Evolutionary conservation across 1,140 invertebrate species (phyloP), one percentile per base, ranked within the genome.

Genomic region (Pseudomyrmex cubaensis): DNA sequence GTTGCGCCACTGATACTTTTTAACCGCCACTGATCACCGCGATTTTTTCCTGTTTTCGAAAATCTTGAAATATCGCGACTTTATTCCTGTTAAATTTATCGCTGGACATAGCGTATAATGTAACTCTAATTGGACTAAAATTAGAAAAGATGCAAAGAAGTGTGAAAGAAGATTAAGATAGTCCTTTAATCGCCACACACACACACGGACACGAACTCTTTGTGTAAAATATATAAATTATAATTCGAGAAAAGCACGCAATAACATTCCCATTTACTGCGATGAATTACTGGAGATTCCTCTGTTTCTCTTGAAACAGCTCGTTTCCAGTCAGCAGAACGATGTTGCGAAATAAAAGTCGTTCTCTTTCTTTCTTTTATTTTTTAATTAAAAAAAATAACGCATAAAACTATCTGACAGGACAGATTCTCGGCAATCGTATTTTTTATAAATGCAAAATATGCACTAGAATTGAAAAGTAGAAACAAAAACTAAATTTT

Each of bases 201-300:
- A 35, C 35, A 7, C 0, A 7, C 35, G 5, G 0, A 35, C 35
- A 35, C 52, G 67, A 86, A 85, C 84, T 35, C 35, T 25, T 12
- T 25, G 15, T 66, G 20, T 61, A 85, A 73, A 80, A 85, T 85
- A 73, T 67, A 48, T 61, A 85, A 73, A 80, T 86, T 85, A 73
- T 66, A 67, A 83, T 44, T 54, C 10, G 25, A 50, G 57, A 50
- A 80, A 84, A 86, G 76, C 66, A 85, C 20, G 1, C 56, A 63
- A 22, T 61, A 52, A 69, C 20, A 35, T 44, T 56, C 2, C n/a
- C 62, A 72, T 66, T 35, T 59, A 25, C 56, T 59, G 3, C 54
- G 7, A 44, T 50, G 57, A 62, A 62, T 73, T 82, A 52, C 57
- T 15, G 22, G 25, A 7, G 10, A 67, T 46, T 22, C 46, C 63